Base-by-base conservation (phyloP, 2,888 invertebrate species). In the Perizoma flavofasciatum region DNA sequence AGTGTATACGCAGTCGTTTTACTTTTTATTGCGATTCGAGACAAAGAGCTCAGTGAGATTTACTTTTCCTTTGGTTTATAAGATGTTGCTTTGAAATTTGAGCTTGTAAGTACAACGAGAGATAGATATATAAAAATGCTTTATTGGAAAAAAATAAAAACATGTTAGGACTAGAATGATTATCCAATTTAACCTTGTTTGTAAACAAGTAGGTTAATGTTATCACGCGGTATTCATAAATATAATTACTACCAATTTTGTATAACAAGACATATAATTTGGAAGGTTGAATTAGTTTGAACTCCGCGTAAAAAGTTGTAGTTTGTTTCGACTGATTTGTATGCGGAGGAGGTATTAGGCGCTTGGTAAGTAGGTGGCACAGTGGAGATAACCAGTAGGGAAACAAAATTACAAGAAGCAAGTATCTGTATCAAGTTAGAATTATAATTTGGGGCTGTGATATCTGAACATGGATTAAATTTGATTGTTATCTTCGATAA, bases 1-100 rank as follows among this genome's bases (percentile, higher is more conserved):
- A 33, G 41, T 47, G 34, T 51, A 35, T 45, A 58, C 57, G 50
- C 47, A 54, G 55, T 59, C 60, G 59, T 60, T 65, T 61, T 46
- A 55, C 57, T 65, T 62, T 65, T 58, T 62, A 61, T 65, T 52
- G 59, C 48, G 51, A 54, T 45, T 50, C 34, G 63, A 61, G 59
- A 56, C 56, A 44, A 56, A 53, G 34, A 57, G 57, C 58, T 62
- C 62, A 58, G 58, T 58, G 62, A 55, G 55, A 22, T 61, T 55
- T 58, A 62, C 57, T 61, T 61, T 44, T 55, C 39, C 55, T 62
- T 62, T 55, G 55, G 55, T 58, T 62, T 55, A 58, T 55, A 45
- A 48, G 49, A 22, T 22, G 22, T 22, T 22, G 50, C 58, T 51
- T 51, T 40, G 51, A 51, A 62, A 58, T 50, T 49, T 45, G 48